These are phyloP conservation scores for Borostomias antarcticus DNA, from an alignment of 2,797 vertebrate species.

Conservation along the genomic window DNA sequence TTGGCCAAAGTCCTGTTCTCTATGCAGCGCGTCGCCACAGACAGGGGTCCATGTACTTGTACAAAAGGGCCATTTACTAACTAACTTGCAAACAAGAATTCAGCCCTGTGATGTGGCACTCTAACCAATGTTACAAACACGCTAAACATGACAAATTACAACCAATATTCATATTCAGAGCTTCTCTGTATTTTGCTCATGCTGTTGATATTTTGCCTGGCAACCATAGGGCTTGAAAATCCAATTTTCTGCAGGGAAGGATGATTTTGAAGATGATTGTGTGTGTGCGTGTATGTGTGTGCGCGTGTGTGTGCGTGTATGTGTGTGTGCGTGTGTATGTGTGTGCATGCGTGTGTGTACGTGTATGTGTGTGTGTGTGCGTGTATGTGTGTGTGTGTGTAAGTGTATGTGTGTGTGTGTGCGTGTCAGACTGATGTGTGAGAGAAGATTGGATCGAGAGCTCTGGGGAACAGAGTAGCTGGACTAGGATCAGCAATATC, in stretches of 20 bases:
- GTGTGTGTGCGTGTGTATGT: not conserved
- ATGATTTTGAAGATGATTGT: not conserved
- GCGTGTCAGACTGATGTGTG: not conserved
- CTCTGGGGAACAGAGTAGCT: not conserved
- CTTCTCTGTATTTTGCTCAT: not conserved
- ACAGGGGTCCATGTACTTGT: not conserved
- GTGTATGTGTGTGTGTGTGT: constrained; percentile 20
- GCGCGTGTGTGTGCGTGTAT: not conserved
- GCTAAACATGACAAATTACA: too few species aligned
- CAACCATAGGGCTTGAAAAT: not conserved
- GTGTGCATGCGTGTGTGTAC: constrained; percentile 47
- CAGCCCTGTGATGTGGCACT: not conserved
- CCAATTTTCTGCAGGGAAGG: not conserved
- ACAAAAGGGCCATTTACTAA: not conserved
- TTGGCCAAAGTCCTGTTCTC: constrained; percentile 49
- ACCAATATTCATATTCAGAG: not conserved
- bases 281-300: not conserved
- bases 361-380: too few species aligned
- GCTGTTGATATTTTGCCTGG: not conserved
- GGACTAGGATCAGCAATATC: too few species aligned
- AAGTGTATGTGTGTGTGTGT: not conserved
- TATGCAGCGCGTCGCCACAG: constrained; percentile 39
- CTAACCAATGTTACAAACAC: too few species aligned
- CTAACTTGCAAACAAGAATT: not conserved
- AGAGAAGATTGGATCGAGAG: not conserved